A percentile compares a stretch with the other conserved stretches of the same genome.
These are phyloP conservation scores for Diaphora mendica DNA, from an alignment of 2,888 invertebrate genomes.

Conservation along the genomic window DNA sequence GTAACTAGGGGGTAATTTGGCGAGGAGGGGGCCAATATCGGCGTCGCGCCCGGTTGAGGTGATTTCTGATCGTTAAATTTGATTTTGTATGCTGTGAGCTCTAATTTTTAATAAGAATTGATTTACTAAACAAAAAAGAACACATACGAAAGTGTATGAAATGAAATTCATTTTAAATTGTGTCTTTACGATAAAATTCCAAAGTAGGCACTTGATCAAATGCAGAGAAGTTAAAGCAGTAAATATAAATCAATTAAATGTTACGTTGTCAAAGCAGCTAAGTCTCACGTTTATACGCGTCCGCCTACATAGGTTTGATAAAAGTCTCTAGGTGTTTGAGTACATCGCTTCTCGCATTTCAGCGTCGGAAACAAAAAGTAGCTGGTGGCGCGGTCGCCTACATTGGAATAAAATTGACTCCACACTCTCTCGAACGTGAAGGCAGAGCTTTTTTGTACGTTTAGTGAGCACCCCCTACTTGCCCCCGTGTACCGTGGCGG, in stretches of 20 bases:
- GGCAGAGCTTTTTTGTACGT: slow-evolving; percentile 81
- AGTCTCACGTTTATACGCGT: slow-evolving; percentile 36
- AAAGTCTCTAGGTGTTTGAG: slow-evolving; percentile 84
- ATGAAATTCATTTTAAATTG: not conserved
- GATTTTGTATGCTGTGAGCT: slow-evolving; percentile 71
- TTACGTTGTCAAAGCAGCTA: slow-evolving; percentile 28
- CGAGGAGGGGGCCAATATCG: slow-evolving; percentile 84
- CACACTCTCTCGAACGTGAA: slow-evolving; percentile 86
- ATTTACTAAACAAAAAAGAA: slow-evolving; percentile 41
- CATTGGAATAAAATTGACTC: slow-evolving; percentile 87
- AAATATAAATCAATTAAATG: slow-evolving; percentile 42
- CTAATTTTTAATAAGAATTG: slow-evolving; percentile 71
- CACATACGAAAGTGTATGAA: too few species aligned
- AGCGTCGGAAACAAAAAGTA: slow-evolving; percentile 85
- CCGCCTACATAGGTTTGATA: slow-evolving; percentile 73
- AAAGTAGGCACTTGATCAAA: slow-evolving; percentile 13
- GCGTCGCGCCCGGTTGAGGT: slow-evolving; percentile 84
- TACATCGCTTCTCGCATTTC: slow-evolving; percentile 84
- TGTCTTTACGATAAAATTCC: not conserved
- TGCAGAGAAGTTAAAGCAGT: slow-evolving; percentile 18
- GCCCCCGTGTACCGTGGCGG: slow-evolving; percentile 69
- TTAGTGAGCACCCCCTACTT: slow-evolving; percentile 67
- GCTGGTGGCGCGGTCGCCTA: slow-evolving; percentile 84
- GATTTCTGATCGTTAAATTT: slow-evolving; percentile 80
- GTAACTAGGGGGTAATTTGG: slow-evolving; percentile 86